Percentiles rank a stretch among this genome's conserved stretches.
Conservation (phyloP, 1,140 invertebrate species). For the Bombyx mandarina region DNA sequence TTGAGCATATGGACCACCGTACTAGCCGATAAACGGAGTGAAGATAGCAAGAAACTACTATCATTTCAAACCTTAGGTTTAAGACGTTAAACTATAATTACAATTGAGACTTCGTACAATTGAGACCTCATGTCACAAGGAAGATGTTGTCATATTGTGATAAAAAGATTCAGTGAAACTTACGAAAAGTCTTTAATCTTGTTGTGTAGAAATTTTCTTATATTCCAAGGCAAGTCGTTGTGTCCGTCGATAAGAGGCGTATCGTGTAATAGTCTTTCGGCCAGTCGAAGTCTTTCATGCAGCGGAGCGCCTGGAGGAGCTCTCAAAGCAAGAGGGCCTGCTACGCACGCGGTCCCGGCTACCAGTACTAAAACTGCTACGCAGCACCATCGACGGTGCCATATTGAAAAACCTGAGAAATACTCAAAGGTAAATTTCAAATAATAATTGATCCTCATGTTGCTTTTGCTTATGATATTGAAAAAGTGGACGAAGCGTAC, state of each 20-base stretch:
- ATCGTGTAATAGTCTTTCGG: conserved; percentile 74
- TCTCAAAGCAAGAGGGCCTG: conserved; percentile 76
- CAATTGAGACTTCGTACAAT: neutral
- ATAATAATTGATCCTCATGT: too few relatives aligned
- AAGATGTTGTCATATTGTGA: neutral
- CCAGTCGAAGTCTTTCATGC: conserved; percentile 75
- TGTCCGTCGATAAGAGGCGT: conserved; percentile 83
- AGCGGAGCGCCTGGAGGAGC: conserved; percentile 76
- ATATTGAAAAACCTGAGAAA: conserved; percentile 41
- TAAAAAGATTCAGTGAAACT: conserved; percentile 12
- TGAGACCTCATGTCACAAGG: neutral
- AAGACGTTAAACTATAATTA: neutral
- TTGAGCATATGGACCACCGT: too few relatives aligned
- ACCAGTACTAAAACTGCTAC: conserved; percentile 76
- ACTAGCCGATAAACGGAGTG: neutral
- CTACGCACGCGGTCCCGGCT: conserved; percentile 77
- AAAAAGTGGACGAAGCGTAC: too few relatives aligned
- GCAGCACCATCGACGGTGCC: conserved; percentile 75
- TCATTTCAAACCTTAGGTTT: neutral
- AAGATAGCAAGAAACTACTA: neutral
- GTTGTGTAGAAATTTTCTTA: conserved; percentile 89
- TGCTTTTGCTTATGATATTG: too few relatives aligned
- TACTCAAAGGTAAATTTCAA: too few relatives aligned
- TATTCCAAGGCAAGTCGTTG: conserved; percentile 93
- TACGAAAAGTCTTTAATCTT: conserved; percentile 85